phyloP scores from a whole-genome alignment of 2,797 vertebrate species.

The Melanotaenia trifasciata region DNA sequence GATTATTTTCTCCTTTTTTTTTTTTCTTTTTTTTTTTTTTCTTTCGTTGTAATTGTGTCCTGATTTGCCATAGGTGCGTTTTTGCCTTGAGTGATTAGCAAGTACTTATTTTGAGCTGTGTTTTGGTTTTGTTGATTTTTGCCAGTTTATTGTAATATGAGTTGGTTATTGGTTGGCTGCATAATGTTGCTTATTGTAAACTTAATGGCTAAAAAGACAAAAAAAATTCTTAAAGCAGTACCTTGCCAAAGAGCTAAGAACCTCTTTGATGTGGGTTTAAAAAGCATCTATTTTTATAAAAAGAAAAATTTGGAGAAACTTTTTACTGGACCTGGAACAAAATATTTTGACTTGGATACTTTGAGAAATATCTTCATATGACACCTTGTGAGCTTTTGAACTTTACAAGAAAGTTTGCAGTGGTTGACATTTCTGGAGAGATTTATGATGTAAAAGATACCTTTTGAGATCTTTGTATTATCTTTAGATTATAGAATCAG shows the following conservation, averaged over 20 bases:
- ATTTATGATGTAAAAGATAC: constrained; percentile 92
- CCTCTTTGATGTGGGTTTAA: constrained; percentile 99
- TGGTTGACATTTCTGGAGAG: constrained; percentile 91
- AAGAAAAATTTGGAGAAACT: constrained; percentile 98
- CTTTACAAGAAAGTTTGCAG: constrained; percentile 97
- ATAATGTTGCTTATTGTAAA: constrained; percentile 94
- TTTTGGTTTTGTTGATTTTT: constrained; percentile 79
- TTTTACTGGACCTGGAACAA: constrained; percentile 99
- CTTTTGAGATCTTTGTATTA: constrained; percentile 95
- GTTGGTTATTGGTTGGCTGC: constrained; percentile 92
- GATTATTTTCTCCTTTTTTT: constrained; percentile 70
- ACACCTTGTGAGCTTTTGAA: constrained; percentile 99
- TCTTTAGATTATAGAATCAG: constrained; percentile 88
- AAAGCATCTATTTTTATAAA: constrained; percentile 99
- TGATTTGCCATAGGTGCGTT: constrained; percentile 86
- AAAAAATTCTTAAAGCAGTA: constrained; percentile 98
- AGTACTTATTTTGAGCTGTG: constrained; percentile 85
- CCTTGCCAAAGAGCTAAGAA: constrained; percentile 99
- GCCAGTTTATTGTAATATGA: constrained; percentile 81
- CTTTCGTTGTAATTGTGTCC: constrained; percentile 74
- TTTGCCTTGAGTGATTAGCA: constrained; percentile 83
- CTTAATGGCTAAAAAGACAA: constrained; percentile 90
- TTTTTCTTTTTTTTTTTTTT: constrained; percentile 65
- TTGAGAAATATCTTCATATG: constrained; percentile 99
- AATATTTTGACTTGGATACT: constrained; percentile 99